A percentile compares a stretch with the other conserved stretches of the same genome.
Evolutionary conservation across 2,888 invertebrate species (phyloP).

Genomic region (Neocrepidodera transversa): DNA sequence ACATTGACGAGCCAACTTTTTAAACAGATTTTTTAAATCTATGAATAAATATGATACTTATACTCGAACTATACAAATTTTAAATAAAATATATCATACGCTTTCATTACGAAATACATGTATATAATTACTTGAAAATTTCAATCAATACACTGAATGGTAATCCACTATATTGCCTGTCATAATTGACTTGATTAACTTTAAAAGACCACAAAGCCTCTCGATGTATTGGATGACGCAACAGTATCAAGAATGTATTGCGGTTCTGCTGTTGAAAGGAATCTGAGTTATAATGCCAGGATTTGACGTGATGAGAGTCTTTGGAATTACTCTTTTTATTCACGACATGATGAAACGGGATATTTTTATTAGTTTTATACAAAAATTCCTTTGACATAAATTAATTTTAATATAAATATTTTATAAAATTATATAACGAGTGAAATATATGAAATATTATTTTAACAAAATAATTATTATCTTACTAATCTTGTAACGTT

Average conservation of each 20-base stretch:
- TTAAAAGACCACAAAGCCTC: neutral
- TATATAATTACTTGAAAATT: too few species aligned
- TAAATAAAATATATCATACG: neutral
- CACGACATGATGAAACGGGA: too few species aligned
- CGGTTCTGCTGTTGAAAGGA: conserved; percentile 1
- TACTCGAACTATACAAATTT: neutral
- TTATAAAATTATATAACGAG: too few species aligned
- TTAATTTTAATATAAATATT: too few species aligned
- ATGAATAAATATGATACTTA: neutral
- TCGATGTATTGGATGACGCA: conserved; percentile 5
- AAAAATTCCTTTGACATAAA: too few species aligned
- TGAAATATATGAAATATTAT: too few species aligned
- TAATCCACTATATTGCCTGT: neutral
- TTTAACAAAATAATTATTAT: too few species aligned
- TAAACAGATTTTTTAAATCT: neutral
- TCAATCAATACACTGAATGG: too few species aligned
- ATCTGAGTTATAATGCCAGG: neutral
- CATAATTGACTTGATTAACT: conserved; percentile 12
- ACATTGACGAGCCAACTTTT: too few species aligned
- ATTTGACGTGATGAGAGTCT: neutral
- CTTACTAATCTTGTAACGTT: too few species aligned
- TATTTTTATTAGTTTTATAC: too few species aligned
- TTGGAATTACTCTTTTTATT: neutral
- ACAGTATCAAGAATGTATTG: neutral
- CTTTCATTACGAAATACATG: neutral